Percentiles rank a stretch among this genome's conserved stretches.
phyloP scores from a whole-genome alignment of 1,140 invertebrate species.

The Bombus polaris region DNA sequence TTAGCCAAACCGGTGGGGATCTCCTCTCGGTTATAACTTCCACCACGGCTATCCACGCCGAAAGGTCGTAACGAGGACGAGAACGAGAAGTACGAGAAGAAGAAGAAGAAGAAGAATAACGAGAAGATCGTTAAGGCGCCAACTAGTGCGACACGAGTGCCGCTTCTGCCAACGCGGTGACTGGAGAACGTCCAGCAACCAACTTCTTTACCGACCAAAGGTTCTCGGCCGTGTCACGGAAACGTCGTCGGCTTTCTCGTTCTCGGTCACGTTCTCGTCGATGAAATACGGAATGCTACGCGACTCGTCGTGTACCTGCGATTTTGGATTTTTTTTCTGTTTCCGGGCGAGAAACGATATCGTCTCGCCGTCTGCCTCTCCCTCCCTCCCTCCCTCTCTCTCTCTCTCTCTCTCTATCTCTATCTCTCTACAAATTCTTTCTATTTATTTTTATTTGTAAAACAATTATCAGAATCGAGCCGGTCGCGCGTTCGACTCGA shows the following conservation, averaged over 20 bases:
- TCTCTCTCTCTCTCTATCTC: neutral
- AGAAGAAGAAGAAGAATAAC: neutral
- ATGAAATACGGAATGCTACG: too few species aligned
- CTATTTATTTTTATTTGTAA: slow-evolving; percentile 10
- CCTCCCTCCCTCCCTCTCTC: neutral
- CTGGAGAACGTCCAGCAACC: neutral
- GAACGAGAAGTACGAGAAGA: slow-evolving; percentile 59
- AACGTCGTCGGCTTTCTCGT: too few species aligned
- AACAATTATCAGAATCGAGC: neutral
- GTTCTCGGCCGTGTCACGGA: neutral
- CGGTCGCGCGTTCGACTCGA: too few species aligned
- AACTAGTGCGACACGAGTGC: neutral
- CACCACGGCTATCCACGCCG: slow-evolving; percentile 72
- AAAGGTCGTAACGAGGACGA: slow-evolving; percentile 68
- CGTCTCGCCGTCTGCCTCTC: neutral
- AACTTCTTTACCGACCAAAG: neutral
- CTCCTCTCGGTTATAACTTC: slow-evolving; percentile 77
- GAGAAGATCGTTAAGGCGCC: neutral
- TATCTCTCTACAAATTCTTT: neutral
- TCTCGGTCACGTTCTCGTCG: too few species aligned
- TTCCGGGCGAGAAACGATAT: neutral
- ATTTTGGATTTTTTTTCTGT: neutral
- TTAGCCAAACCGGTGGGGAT: slow-evolving; percentile 73
- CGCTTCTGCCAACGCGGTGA: neutral
- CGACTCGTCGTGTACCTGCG: neutral